A percentile compares a stretch with the other conserved stretches of the same genome.
phyloP scores from a whole-genome alignment of 2,797 vertebrate genomes.

The Silurus lanzhouensis region DNA sequence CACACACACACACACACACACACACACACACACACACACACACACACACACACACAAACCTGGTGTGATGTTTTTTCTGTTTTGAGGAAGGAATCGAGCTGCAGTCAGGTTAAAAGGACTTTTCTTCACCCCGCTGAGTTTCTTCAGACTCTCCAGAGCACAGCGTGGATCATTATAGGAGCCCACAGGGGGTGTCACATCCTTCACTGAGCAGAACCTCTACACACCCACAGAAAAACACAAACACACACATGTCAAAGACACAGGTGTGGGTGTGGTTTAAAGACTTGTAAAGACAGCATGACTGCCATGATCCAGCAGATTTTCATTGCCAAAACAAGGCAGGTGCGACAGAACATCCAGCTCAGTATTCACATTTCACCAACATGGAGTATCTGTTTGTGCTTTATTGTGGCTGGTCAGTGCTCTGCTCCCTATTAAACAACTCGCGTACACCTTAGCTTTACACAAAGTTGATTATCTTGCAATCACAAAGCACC shows the following conservation, averaged over 20 bases:
- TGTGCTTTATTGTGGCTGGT: no score
- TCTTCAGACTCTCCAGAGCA: constrained; percentile 72
- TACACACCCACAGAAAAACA: constrained; percentile 51
- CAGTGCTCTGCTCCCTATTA: no score
- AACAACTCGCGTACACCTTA: no score
- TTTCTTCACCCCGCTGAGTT: constrained; percentile 65
- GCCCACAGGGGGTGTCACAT: constrained; percentile 77
- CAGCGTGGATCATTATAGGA: constrained; percentile 73
- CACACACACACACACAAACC: constrained; percentile 63
- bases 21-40: constrained; percentile 33
- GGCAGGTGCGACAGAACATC: no score
- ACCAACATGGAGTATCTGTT: no score
- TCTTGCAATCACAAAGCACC: no score
- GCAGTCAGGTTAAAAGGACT: constrained; percentile 76
- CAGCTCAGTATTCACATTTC: no score
- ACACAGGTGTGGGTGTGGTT: no score
- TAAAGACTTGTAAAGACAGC: no score
- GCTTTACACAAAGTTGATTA: no score
- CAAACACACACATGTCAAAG: background rate
- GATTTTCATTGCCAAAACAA: no score
- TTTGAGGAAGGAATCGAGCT: constrained; percentile 65
- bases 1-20: constrained; percentile 32
- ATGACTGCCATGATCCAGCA: no score
- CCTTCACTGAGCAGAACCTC: constrained; percentile 76
- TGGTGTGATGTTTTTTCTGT: constrained; percentile 62